Evolutionary conservation across 2,888 invertebrate genomes (phyloP).

Genomic region (Macrophya annulata): DNA sequence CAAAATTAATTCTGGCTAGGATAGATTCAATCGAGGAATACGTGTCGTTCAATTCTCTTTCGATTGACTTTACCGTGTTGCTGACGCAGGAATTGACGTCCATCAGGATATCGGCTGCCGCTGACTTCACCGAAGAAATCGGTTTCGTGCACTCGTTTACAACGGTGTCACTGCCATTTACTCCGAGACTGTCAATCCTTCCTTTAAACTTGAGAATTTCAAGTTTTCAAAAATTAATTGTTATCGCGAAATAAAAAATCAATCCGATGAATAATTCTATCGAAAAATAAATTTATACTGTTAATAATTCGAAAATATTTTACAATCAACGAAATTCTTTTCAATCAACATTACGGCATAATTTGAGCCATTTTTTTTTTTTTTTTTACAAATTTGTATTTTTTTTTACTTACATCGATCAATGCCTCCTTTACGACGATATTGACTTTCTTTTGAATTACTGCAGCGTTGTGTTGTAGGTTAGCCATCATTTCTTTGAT

Average conservation of each 20-base stretch:
- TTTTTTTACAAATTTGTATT: not conserved
- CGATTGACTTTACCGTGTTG: slow-evolving; percentile 39
- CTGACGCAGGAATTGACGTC: slow-evolving; percentile 48
- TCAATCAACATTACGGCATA: not conserved
- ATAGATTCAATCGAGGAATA: slow-evolving; percentile 37
- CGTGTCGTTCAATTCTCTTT: slow-evolving; percentile 40
- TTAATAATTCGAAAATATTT: not conserved
- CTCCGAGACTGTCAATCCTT: not conserved
- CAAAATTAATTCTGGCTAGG: slow-evolving; percentile 38
- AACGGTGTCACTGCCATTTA: not conserved
- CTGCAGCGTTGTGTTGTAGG: not conserved
- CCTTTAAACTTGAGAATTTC: not conserved
- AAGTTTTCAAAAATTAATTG: not conserved
- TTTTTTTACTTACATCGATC: not conserved
- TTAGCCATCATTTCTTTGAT: not conserved
- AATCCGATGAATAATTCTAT: not conserved
- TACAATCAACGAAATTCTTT: not conserved
- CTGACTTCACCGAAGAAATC: slow-evolving; percentile 12
- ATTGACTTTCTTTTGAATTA: not conserved
- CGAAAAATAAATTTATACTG: not conserved
- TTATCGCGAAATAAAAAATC: not conserved
- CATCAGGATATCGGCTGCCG: slow-evolving; percentile 33
- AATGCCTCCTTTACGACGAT: not conserved
- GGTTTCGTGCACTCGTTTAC: slow-evolving; percentile 8
- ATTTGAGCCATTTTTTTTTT: not conserved